A percentile compares a stretch with the other conserved stretches of the same genome.
Evolutionary conservation across 2,888 invertebrate genomes (phyloP).

Genomic region (Harmothoe impar): DNA sequence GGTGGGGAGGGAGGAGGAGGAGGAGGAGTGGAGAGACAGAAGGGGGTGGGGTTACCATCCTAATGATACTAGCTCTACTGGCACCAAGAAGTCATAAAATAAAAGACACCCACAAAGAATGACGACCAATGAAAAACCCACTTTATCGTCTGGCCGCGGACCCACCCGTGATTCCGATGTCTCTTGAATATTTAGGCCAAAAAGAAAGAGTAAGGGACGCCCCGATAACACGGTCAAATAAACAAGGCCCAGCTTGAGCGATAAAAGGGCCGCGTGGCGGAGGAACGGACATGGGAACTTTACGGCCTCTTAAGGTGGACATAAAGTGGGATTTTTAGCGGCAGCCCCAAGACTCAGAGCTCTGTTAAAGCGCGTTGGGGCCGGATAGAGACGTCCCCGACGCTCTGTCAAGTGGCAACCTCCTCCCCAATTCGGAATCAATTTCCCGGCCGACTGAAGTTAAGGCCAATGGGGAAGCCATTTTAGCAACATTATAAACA

Average conservation of each 20-base stretch:
- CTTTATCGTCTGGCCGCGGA: neutral
- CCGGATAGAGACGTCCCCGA: neutral
- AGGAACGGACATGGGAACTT: neutral
- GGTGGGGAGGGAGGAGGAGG: too few species aligned
- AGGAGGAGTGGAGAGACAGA: too few species aligned
- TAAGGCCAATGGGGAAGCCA: too few species aligned
- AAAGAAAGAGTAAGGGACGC: neutral
- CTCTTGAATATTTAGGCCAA: constrained; percentile 10
- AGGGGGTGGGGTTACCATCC: too few species aligned
- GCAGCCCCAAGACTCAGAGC: neutral
- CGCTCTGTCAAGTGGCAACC: neutral
- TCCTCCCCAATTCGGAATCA: neutral
- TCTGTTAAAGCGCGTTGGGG: neutral
- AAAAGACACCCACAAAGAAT: too few species aligned
- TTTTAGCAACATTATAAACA: too few species aligned
- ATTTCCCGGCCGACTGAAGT: constrained; percentile 6
- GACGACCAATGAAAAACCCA: neutral
- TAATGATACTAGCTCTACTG: too few species aligned
- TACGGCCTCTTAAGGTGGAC: neutral
- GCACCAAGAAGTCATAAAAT: too few species aligned
- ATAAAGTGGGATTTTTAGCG: constrained; percentile 1
- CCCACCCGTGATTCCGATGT: neutral
- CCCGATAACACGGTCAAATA: neutral
- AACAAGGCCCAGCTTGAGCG: constrained; percentile 16
- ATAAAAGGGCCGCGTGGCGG: neutral